Base-by-base conservation (phyloP, 2,113 vertebrate species). In the Sula dactylatra region DNA sequence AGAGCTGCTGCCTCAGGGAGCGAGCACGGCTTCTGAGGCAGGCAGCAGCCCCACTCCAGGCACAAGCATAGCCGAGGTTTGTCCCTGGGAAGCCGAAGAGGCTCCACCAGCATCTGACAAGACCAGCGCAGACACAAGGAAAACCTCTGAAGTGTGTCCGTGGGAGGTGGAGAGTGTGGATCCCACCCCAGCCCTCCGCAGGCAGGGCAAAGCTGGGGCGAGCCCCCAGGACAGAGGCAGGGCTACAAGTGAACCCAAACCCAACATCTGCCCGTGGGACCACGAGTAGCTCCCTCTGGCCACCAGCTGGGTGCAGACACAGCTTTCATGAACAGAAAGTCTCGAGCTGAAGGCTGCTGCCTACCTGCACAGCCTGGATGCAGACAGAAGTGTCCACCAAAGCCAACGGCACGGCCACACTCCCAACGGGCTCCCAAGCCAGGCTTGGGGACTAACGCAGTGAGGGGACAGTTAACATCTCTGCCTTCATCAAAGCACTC, bases 71-170 rank as follows among this genome's bases (percentile, higher is more conserved):
- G 86, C 52, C 1, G 38, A 91, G 64, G 79, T 98, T 34, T 98
- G 97, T 89, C 97, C 98, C 18, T 98, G 96, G 96, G 98, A 98
- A 67, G 94, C 67, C n/a, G 94, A 40, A 66, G 90, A 36, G 49
- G 93, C 77, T 79, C 58, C 58, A 1, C 3, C 79, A 16, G 77
- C 19, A 2, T 27, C 73, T 21, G 62, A 52, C 64, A 42, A 45
- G 59, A 27, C 32, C 65, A 11, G 59, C 44, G 29, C 1, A 11
- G 86, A 55, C 24, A 32, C 3, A 1, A 55, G 65, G 76, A 76
- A 52, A 82, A 27, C 26, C 59, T 49, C 76, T 0, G 93, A 97
- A 54, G 89, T 94, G 45, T 88, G 62, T 82, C 97, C 92, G 0
- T 92, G 94, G 97, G 96, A 98, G 49, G 52, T 16, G 20, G 55